These are phyloP conservation scores for Notodonta ziczac DNA, from an alignment of 2,888 invertebrate species.

Conservation along the genomic window DNA sequence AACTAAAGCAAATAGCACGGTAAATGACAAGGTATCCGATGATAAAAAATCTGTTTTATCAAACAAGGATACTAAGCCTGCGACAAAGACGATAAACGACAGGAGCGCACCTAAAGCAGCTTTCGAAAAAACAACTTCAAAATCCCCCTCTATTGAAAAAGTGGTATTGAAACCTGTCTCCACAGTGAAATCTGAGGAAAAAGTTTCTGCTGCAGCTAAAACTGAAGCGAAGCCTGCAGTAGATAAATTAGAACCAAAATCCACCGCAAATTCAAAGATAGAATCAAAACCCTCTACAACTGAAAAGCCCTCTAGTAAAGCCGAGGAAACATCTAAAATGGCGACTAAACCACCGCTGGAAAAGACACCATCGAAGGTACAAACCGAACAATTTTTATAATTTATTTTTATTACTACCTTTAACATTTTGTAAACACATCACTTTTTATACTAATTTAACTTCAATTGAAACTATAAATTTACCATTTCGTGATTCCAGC, in stretches of 20 bases:
- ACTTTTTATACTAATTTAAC: not conserved
- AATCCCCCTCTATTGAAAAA: conserved; percentile 27
- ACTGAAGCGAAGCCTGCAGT: conserved; percentile 30
- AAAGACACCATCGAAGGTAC: conserved; percentile 73
- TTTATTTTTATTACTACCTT: not conserved
- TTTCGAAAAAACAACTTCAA: conserved; percentile 37
- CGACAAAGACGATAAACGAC: conserved; percentile 44
- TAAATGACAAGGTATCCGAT: conserved; percentile 45
- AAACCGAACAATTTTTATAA: not conserved
- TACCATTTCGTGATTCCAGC: conserved; percentile 48
- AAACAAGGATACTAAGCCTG: conserved; percentile 43
- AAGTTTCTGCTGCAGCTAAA: conserved; percentile 38
- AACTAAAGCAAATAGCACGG: conserved; percentile 46
- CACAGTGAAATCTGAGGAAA: conserved; percentile 40
- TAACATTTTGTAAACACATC: not conserved
- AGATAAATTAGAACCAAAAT: conserved; percentile 18
- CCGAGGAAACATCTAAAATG: conserved; percentile 69
- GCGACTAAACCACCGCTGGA: conserved; percentile 76
- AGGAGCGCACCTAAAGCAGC: conserved; percentile 39
- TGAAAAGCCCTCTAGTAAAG: conserved; percentile 53
- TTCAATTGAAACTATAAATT: not conserved
- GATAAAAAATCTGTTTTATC: conserved; percentile 35
- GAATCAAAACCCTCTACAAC: conserved; percentile 45
- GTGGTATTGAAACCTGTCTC: conserved; percentile 41
- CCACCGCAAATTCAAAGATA: conserved; percentile 18